These are phyloP conservation scores for Upupa epops DNA, from an alignment of 2,113 vertebrate genomes.

Conservation along the genomic window DNA sequence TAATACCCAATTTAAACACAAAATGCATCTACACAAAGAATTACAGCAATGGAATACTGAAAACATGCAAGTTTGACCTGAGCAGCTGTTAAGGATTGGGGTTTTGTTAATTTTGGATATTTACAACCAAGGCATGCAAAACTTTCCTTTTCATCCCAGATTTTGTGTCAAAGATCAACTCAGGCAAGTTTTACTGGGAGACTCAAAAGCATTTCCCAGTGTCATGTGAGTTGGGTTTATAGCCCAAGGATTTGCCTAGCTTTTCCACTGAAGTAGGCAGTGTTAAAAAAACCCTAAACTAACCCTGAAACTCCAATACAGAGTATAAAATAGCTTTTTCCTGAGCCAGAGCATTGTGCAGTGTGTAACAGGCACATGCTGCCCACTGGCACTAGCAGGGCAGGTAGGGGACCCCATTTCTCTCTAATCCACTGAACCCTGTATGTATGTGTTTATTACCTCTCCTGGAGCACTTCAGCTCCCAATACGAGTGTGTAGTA, in stretches of 20 bases:
- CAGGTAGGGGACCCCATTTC: not conserved
- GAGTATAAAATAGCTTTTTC: not conserved
- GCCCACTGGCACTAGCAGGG: not conserved
- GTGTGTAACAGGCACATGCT: not conserved
- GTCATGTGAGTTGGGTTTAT: not conserved
- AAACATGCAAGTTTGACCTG: not conserved
- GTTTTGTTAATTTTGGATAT: not conserved
- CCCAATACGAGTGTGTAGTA: not conserved
- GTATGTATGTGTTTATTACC: not conserved
- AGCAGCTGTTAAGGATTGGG: not conserved
- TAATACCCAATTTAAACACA: not conserved
- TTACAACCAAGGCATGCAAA: not conserved
- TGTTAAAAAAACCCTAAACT: not conserved
- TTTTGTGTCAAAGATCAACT: not conserved
- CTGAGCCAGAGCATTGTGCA: not conserved
- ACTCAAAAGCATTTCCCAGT: not conserved
- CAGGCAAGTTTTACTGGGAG: not conserved
- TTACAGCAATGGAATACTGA: not conserved
- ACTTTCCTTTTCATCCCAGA: not conserved
- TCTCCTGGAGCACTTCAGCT: not conserved
- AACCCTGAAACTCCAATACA: not conserved
- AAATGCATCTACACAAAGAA: not conserved
- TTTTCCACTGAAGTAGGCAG: not conserved
- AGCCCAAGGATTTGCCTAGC: not conserved
- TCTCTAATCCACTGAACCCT: not conserved